Evolutionary conservation across 2,888 invertebrate species (phyloP).

Genomic region (Achlya flavicornis): DNA sequence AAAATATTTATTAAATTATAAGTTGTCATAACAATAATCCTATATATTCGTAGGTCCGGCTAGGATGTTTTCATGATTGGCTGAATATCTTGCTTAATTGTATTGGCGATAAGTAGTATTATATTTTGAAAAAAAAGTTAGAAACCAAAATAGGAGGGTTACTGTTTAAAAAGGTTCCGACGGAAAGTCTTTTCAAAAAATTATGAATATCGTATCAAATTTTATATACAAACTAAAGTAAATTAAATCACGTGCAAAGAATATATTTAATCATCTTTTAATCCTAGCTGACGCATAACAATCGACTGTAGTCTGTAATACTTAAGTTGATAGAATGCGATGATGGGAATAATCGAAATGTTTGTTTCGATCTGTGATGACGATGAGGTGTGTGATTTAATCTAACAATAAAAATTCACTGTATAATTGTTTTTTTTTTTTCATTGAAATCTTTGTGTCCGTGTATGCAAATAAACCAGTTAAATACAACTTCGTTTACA

Average conservation of each 20-base stretch:
- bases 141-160: background rate
- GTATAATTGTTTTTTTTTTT: background rate
- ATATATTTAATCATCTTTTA: constrained; percentile 2
- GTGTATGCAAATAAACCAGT: background rate
- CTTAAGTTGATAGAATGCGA: background rate
- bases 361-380: constrained; percentile 4
- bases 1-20: constrained; percentile 1
- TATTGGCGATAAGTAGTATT: background rate
- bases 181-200: too few species aligned
- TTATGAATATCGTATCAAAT: too few species aligned
- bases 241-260: background rate
- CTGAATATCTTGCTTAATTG: background rate
- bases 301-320: background rate
- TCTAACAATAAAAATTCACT: constrained; percentile 1
- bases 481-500: background rate
- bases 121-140: background rate
- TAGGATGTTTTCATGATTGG: background rate
- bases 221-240: background rate
- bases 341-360: background rate
- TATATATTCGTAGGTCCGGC: background rate
- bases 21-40: background rate
- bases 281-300: background rate
- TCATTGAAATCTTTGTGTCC: background rate
- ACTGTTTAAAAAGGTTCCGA: background rate
- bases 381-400: background rate